Evolutionary conservation across 2,888 invertebrate genomes (phyloP), one percentile per base, ranked within the genome.

Genomic region (Gisinianus flammeolus): DNA sequence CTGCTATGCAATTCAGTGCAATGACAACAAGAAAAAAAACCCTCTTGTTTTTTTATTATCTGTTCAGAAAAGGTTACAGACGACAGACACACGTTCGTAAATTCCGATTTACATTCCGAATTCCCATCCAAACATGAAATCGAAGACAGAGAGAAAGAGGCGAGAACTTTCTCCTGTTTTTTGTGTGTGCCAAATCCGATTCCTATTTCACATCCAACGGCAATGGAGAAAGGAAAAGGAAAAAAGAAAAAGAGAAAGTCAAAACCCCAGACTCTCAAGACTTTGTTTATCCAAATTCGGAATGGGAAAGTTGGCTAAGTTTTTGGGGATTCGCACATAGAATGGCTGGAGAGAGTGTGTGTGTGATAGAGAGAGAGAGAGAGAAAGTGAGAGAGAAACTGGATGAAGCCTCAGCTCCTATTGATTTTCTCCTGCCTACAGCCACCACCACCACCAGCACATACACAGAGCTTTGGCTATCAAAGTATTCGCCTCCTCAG

Each of bases 351-450:
- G 56, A 58, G 22, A n/a, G 22, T 2, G 24, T 24, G 24, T 24
- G 26, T 5, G 24, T 24, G 62, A 26, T 24, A 5, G 12, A 3
- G 62, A 24, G 62, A 62, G 24, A 26, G 16, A 26, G 24, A 19
- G 62, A 19, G 62, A 24, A 19, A 6, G 62, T 26, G 26, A 22
- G 62, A 22, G 26, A 12, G 62, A 12, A 12, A 24, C 8, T 62
- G 26, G 62, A 22, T 62, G 62, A 26, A 62, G 26, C 28, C 62
- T 62, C 26, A 62, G 62, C 62, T 28, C 44, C n/a, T 62, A 62
- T 62, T 62, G 62, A 62, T 62, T 62, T 62, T 58, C 58, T 58
- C 26, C 62, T 28, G 62, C 62, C 62, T 62, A 62, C 62, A 26
- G 28, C 54, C n/a, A n/a, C n/a, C n/a, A n/a, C n/a, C n/a, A n/a